Conservation (phyloP, 2,888 invertebrate species). For the Cactoblastis cactorum region DNA sequence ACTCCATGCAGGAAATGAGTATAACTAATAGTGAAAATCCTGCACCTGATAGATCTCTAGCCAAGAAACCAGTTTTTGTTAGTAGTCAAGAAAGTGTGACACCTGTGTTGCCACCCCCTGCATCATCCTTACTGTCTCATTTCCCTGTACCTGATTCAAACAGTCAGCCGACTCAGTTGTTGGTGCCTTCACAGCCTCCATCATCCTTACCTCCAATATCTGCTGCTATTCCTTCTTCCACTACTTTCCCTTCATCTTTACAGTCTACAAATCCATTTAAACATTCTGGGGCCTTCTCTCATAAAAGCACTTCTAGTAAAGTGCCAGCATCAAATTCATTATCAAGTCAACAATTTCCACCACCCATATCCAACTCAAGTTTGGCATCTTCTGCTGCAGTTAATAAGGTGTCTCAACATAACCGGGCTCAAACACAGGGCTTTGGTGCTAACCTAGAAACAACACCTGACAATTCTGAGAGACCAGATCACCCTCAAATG, state of each 20-base stretch:
- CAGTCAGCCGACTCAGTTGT: slow-evolving; percentile 15
- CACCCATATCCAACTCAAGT: slow-evolving; percentile 46
- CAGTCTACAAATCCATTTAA: slow-evolving; percentile 65
- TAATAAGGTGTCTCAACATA: slow-evolving; percentile 53
- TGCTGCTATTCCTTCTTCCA: slow-evolving; percentile 32
- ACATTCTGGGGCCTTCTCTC: slow-evolving; percentile 67
- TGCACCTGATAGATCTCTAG: slow-evolving; percentile 29
- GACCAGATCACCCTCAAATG: slow-evolving; percentile 74
- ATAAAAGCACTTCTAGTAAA: slow-evolving; percentile 54
- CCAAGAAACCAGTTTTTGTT: slow-evolving; percentile 23
- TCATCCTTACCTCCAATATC: slow-evolving; percentile 22
- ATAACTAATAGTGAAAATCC: slow-evolving; percentile 50
- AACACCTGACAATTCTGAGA: slow-evolving; percentile 84
- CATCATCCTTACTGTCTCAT: slow-evolving; percentile 31
- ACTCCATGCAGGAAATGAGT: slow-evolving; percentile 58
- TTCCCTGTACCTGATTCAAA: slow-evolving; percentile 23
- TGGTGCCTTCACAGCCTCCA: slow-evolving; percentile 14
- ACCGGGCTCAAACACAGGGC: slow-evolving; percentile 43
- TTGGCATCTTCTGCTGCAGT: slow-evolving; percentile 58
- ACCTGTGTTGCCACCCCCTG: slow-evolving; percentile 26
- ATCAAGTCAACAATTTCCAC: slow-evolving; percentile 40
- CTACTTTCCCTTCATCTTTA: slow-evolving; percentile 39
- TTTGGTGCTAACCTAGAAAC: slow-evolving; percentile 82
- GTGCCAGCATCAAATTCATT: slow-evolving; percentile 28
- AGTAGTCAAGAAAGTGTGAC: slow-evolving; percentile 26